Evolutionary conservation across 2,888 invertebrate genomes (phyloP).

Genomic region (Timema cristinae): DNA sequence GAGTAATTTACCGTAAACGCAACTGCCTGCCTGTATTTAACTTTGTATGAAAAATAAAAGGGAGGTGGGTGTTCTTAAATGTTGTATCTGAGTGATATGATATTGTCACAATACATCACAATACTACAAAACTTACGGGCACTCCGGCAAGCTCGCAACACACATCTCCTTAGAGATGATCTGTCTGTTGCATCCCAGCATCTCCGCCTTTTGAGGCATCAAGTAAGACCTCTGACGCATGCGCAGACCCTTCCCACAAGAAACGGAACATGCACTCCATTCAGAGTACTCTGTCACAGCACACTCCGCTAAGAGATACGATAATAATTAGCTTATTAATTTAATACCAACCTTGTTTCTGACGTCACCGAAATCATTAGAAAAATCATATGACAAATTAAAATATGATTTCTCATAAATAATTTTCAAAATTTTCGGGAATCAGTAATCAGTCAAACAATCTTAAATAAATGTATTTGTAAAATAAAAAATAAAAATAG

Average conservation of each 20-base stretch:
- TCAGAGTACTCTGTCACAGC: constrained; percentile 66
- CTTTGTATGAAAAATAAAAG: no score
- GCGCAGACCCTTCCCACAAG: constrained; percentile 83
- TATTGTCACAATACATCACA: no score
- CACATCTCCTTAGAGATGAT: constrained; percentile 89
- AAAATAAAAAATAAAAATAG: no score
- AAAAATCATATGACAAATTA: constrained; percentile 33
- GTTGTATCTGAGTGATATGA: no score
- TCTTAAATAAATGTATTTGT: no score
- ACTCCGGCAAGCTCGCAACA: constrained; percentile 68
- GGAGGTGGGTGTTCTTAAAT: no score
- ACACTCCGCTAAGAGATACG: constrained; percentile 65
- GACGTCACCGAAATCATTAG: no score
- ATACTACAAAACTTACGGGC: constrained; percentile 51
- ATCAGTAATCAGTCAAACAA: not conserved
- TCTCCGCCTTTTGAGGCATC: constrained; percentile 66
- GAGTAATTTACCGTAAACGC: no score
- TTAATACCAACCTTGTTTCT: no score
- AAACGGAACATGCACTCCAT: constrained; percentile 80
- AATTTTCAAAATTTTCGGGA: constrained; percentile 8
- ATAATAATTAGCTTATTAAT: constrained; percentile 26
- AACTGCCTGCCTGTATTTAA: no score
- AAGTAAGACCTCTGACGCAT: constrained; percentile 71
- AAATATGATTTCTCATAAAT: constrained; percentile 16
- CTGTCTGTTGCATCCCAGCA: constrained; percentile 66